These are phyloP conservation scores for Stigmatopora argus DNA, from an alignment of 2,113 vertebrate genomes.

Conservation along the genomic window DNA sequence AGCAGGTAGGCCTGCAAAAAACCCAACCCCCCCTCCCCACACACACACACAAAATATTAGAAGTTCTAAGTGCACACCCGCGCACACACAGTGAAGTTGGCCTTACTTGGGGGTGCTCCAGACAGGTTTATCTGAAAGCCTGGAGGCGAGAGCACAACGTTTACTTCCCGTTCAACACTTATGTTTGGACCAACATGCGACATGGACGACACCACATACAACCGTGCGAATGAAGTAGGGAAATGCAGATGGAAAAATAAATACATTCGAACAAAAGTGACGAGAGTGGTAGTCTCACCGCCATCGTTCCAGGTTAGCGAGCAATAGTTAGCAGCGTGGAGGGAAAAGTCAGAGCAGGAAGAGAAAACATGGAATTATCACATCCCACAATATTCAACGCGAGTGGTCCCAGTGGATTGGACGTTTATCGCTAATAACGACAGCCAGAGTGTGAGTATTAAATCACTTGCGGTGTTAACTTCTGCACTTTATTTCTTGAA, in stretches of 20 bases:
- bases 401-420: too few relatives aligned
- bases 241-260: not conserved
- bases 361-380: slow-evolving; percentile 2
- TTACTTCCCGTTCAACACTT: slow-evolving; percentile 32
- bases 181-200: not conserved
- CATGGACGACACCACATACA: not conserved
- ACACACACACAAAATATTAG: not conserved
- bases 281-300: slow-evolving; percentile 58
- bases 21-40: slow-evolving; percentile 5
- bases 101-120: slow-evolving; percentile 75
- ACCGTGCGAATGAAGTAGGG: not conserved
- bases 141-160: slow-evolving; percentile 67
- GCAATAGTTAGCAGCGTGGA: slow-evolving; percentile 56
- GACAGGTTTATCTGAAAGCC: slow-evolving; percentile 78
- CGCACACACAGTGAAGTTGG: slow-evolving; percentile 31
- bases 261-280: not conserved
- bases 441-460: too few relatives aligned
- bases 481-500: not conserved
- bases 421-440: too few relatives aligned
- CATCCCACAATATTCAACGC: not conserved
- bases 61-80: not conserved
- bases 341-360: slow-evolving; percentile 29
- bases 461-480: not conserved
- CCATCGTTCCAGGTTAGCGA: slow-evolving; percentile 61
- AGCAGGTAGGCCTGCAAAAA: slow-evolving; percentile 54